phyloP scores from a whole-genome alignment of 2,113 vertebrate species.

The Clarias macrocephalus region DNA sequence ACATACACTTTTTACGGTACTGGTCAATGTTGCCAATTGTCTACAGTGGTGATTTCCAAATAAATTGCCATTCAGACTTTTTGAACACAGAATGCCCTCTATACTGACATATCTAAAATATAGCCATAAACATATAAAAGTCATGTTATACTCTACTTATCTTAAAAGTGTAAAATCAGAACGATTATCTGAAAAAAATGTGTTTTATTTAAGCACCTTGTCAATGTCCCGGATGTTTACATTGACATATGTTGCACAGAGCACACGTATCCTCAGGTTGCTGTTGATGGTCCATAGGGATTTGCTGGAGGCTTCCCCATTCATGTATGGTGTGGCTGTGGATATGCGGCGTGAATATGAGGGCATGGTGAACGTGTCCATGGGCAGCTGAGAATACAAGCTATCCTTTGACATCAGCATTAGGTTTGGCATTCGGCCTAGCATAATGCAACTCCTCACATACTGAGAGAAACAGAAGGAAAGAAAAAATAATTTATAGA shows the following conservation, averaged over 20 bases:
- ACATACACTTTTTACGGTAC: no score
- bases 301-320: constrained; percentile 91
- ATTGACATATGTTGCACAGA: constrained; percentile 97
- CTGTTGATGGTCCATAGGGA: constrained; percentile 91
- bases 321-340: constrained; percentile 96
- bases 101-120: neutral
- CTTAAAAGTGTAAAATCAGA: neutral
- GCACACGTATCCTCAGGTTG: constrained; percentile 88
- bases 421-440: constrained; percentile 93
- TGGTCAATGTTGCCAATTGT: no score
- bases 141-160: neutral
- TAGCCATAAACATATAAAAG: neutral
- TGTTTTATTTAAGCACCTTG: constrained; percentile 76
- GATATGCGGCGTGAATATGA: constrained; percentile 96
- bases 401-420: constrained; percentile 99
- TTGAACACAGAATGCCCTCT: neutral
- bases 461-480: constrained; percentile 74
- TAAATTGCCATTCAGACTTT: neutral
- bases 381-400: constrained; percentile 90
- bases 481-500: neutral
- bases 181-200: neutral
- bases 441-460: constrained; percentile 97
- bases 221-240: constrained; percentile 98
- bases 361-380: constrained; percentile 93
- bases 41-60: no score